Percentiles rank a stretch among this genome's conserved stretches.
phyloP scores from a whole-genome alignment of 2,113 vertebrate genomes.

The Labeo rohita region DNA sequence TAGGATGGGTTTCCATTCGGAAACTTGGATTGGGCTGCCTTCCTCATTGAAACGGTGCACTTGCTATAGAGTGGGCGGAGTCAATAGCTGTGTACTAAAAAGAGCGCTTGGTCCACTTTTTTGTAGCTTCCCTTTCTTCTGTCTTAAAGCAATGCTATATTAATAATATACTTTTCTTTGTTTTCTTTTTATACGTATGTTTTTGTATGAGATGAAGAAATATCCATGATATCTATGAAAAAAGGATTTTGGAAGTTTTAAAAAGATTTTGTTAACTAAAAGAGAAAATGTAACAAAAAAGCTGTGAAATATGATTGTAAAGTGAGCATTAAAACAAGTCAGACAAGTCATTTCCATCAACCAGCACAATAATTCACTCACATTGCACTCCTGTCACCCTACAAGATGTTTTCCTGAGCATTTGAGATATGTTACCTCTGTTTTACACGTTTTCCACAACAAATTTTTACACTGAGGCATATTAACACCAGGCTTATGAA shows the following conservation, averaged over 20 bases:
- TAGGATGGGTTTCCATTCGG: slow-evolving; percentile 51
- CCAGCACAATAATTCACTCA: not conserved
- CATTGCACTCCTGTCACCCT: not conserved
- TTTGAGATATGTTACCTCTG: not conserved
- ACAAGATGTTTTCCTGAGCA: not conserved
- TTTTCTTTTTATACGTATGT: slow-evolving; percentile 57
- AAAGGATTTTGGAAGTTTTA: slow-evolving; percentile 49
- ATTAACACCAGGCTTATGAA: not conserved
- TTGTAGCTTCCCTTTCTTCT: slow-evolving; percentile 41
- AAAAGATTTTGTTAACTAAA: slow-evolving; percentile 52
- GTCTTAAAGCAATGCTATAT: slow-evolving; percentile 57
- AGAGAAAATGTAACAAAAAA: slow-evolving; percentile 20
- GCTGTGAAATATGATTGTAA: slow-evolving; percentile 51
- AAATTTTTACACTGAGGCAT: not conserved
- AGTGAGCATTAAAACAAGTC: slow-evolving; percentile 45
- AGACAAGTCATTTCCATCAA: slow-evolving; percentile 11
- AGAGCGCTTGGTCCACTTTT: slow-evolving; percentile 38
- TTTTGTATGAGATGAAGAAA: slow-evolving; percentile 60
- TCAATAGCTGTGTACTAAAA: slow-evolving; percentile 59
- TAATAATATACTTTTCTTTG: slow-evolving; percentile 57
- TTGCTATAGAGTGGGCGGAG: slow-evolving; percentile 62
- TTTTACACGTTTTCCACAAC: slow-evolving; percentile 26
- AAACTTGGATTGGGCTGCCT: slow-evolving; percentile 63
- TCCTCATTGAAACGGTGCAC: slow-evolving; percentile 66
- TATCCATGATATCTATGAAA: slow-evolving; percentile 31